phyloP scores from a whole-genome alignment of 2,888 invertebrate genomes.

The Ligdia adustata region DNA sequence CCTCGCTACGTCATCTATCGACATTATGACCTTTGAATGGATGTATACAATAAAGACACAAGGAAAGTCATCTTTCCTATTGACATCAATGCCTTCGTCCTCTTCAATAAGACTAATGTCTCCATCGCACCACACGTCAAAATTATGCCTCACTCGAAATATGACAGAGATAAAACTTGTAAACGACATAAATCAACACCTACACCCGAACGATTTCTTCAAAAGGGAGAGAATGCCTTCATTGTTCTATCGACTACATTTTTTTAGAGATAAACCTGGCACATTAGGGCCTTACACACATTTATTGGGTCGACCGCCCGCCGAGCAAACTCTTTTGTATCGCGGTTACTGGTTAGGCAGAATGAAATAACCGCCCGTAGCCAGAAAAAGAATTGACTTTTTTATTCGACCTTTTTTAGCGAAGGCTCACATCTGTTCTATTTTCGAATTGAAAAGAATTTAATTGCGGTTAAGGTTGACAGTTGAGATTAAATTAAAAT shows the following conservation, averaged over 20 bases:
- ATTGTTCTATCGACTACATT: constrained; percentile 51
- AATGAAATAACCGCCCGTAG: constrained; percentile 9
- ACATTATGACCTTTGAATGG: neutral
- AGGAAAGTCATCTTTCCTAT: neutral
- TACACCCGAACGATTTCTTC: constrained; percentile 33
- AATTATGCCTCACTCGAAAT: constrained; percentile 29
- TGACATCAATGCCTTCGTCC: neutral
- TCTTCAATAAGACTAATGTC: neutral
- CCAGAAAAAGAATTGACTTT: constrained; percentile 11
- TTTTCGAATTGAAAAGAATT: constrained; percentile 33
- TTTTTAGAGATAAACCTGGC: constrained; percentile 51
- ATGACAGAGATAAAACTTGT: constrained; percentile 30
- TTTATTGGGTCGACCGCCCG: constrained; percentile 42
- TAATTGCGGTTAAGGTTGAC: constrained; percentile 32
- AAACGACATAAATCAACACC: constrained; percentile 42
- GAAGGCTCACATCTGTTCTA: constrained; percentile 29
- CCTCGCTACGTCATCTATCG: too few relatives aligned
- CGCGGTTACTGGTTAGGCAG: constrained; percentile 18
- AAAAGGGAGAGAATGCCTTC: constrained; percentile 42
- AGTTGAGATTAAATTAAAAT: constrained; percentile 33
- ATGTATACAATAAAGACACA: constrained; percentile 14
- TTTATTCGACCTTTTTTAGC: constrained; percentile 4
- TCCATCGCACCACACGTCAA: constrained; percentile 20
- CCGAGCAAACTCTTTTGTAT: constrained; percentile 37
- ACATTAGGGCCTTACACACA: constrained; percentile 39